Base-by-base conservation (phyloP, 1,140 invertebrate genomes). In the Armadillidium nasatum region DNA sequence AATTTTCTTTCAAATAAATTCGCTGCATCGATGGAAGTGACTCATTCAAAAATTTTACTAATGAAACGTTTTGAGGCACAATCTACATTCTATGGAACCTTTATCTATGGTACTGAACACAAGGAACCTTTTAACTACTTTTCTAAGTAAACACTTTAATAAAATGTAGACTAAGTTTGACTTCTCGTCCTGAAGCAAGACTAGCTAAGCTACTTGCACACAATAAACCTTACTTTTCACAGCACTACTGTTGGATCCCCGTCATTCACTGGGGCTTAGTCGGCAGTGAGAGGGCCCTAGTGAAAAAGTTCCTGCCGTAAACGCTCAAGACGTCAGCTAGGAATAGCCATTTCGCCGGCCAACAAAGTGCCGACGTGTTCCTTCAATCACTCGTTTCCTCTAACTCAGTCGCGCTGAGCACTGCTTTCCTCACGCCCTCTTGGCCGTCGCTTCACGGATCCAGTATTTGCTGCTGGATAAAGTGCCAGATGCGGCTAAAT, bases 41-140 rank as follows among this genome's bases (percentile, higher is more conserved):
- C 50, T 15, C 19, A 15, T 15, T 15, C 11, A 60, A 60, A 19
- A 60, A 60, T 13, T 15, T 13, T 60, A 60, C 19, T 19, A 60
- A 13, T 60, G 1, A 60, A 60, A 60, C 50, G 50, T 19, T 60
- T 13, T 15, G 50, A 60, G 50, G 50, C 50, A 60, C 50, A 19
- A 15, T 15, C 50, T 60, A 60, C 19, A 60, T 19, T 60, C 19
- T 60, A 60, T 19, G 11, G 19, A 60, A 60, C 50, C 50, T 60
- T 60, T 60, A 19, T 13, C 50, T 60, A 60, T 60, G 50, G 19
- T 60, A 60, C 50, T 60, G 50, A 60, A 60, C 50, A 60, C 50
- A 60, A 60, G 50, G 50, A 60, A 13, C 50, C 50, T 60, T 60
- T 60, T 60, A 15, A 33, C 33, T 33, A 33, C 33, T 33, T 33